phyloP scores from a whole-genome alignment of 1,140 invertebrate species.

The Euura saliciscinereae region DNA sequence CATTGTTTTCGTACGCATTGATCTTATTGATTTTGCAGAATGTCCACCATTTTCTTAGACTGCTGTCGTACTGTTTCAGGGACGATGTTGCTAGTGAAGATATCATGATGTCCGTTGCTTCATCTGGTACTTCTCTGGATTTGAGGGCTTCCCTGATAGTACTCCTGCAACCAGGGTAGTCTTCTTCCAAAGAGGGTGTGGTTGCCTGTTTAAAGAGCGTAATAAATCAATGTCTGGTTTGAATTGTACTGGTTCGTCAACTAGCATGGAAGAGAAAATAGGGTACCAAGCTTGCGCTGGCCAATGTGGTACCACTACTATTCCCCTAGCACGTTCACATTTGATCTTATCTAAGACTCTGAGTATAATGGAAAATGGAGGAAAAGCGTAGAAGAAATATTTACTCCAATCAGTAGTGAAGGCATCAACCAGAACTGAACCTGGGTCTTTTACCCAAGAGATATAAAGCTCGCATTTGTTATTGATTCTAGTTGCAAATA shows the following conservation, averaged over 20 bases:
- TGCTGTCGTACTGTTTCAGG: constrained; percentile 21
- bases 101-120: constrained; percentile 10
- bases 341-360: constrained; percentile 7
- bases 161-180: constrained; percentile 24
- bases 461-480: constrained; percentile 29
- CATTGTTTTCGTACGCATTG: no score
- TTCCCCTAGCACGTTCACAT: constrained; percentile 18
- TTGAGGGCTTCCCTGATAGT: constrained; percentile 19
- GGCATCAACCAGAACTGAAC: constrained; percentile 26
- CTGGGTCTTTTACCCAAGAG: constrained; percentile 17
- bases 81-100: constrained; percentile 17
- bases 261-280: constrained; percentile 26
- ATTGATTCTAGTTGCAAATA: constrained; percentile 32
- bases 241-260: constrained; percentile 24
- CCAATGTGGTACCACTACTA: constrained; percentile 35
- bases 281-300: constrained; percentile 40
- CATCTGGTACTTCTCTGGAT: constrained; percentile 8
- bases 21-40: no score
- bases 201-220: constrained; percentile 19
- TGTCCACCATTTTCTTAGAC: constrained; percentile 16
- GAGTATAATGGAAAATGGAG: no score
- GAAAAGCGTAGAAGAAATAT: no score
- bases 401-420: constrained; percentile 29
- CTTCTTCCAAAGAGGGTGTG: constrained; percentile 15
- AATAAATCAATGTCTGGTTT: no score